Evolutionary conservation across 2,888 invertebrate species (phyloP).

Genomic region (Luperina nickerlii): DNA sequence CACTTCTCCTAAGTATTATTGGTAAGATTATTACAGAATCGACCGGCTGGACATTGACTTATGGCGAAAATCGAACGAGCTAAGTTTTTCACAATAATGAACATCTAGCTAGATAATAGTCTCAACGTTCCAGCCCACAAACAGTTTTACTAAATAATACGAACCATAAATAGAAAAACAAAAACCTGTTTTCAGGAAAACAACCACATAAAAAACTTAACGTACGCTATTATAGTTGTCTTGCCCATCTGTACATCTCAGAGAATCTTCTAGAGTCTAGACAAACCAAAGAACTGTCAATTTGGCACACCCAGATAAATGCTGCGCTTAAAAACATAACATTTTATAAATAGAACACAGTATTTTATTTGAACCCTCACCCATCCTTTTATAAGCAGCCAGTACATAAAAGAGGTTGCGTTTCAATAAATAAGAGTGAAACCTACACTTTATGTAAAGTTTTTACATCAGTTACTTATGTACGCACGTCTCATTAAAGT

Average conservation of each 20-base stretch:
- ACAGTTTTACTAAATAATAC: not conserved
- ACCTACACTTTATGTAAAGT: constrained; percentile 54
- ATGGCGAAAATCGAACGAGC: not conserved
- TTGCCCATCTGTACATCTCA: too few species aligned
- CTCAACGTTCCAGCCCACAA: not conserved
- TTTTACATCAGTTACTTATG: constrained; percentile 63
- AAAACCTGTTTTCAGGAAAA: too few species aligned
- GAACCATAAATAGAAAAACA: too few species aligned
- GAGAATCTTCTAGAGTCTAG: not conserved
- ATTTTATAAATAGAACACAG: constrained; percentile 32
- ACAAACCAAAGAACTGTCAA: not conserved
- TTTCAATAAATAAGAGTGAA: constrained; percentile 51
- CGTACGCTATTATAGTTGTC: too few species aligned
- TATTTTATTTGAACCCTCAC: constrained; percentile 39
- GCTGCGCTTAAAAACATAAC: not conserved
- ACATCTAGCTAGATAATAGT: not conserved
- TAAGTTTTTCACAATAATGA: not conserved
- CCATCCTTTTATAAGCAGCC: constrained; percentile 27
- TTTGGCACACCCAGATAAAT: not conserved
- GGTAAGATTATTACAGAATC: too few species aligned
- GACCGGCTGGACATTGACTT: not conserved
- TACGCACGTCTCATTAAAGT: constrained; percentile 78
- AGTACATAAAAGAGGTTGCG: constrained; percentile 46
- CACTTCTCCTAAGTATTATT: too few species aligned
- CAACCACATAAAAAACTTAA: too few species aligned